Conservation (phyloP, 2,113 vertebrate genomes). For the Triplophysa tibetana region DNA sequence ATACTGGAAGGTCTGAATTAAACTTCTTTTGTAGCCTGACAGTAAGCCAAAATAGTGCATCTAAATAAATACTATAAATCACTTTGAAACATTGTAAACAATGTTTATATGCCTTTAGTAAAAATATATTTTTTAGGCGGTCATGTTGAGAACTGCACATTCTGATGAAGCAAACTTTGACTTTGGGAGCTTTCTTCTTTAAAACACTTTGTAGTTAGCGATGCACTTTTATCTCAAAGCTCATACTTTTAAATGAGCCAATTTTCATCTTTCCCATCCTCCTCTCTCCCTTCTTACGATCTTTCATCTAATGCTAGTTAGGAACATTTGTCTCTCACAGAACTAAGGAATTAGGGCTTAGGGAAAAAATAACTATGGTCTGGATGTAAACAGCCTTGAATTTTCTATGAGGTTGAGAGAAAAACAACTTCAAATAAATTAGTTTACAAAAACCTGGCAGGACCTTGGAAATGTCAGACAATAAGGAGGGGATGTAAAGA, state of each 20-base stretch:
- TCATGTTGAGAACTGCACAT: slow-evolving; percentile 13
- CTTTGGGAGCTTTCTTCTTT: background rate
- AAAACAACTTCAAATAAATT: background rate
- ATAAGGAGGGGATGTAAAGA: background rate
- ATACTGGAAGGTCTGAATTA: background rate
- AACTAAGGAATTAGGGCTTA: background rate
- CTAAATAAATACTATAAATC: background rate
- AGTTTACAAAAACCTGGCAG: background rate
- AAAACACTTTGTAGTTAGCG: slow-evolving; percentile 65
- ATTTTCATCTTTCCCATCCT: background rate
- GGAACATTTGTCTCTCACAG: background rate
- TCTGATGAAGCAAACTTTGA: slow-evolving; percentile 21
- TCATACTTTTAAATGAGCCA: too few species aligned
- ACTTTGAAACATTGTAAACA: background rate
- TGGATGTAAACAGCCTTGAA: background rate
- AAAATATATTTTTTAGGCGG: slow-evolving; percentile 26
- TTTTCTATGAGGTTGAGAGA: background rate
- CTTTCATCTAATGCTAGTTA: background rate
- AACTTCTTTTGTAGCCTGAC: background rate
- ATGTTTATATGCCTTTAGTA: background rate
- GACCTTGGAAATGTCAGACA: slow-evolving; percentile 11
- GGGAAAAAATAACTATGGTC: background rate
- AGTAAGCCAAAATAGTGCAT: background rate
- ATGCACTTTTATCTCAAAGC: slow-evolving; percentile 11
- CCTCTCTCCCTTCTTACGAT: slow-evolving; percentile 1